Percentiles rank a stretch among this genome's conserved stretches.
phyloP scores from a whole-genome alignment of 2,888 invertebrate species.

The Eupithecia subumbrata region DNA sequence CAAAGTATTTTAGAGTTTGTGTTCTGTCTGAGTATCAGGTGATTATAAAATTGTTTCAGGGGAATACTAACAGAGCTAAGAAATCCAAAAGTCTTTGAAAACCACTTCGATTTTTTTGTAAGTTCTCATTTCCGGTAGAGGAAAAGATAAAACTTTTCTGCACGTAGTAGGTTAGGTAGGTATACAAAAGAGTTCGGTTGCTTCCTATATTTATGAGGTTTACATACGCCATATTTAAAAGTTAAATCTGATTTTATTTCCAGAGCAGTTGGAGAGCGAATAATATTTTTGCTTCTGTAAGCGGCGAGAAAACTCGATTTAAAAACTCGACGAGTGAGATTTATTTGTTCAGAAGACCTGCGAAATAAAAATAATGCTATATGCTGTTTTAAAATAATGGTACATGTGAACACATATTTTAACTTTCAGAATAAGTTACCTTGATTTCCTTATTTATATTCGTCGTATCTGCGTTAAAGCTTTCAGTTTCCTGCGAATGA shows the following conservation, averaged over 20 bases:
- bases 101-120: not conserved
- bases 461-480: not conserved
- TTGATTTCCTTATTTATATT: not conserved
- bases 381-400: constrained; percentile 4
- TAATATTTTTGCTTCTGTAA: constrained; percentile 42
- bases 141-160: constrained; percentile 2
- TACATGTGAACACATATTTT: not conserved
- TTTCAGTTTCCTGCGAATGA: not conserved
- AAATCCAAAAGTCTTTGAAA: not conserved
- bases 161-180: too few species aligned
- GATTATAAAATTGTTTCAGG: too few species aligned
- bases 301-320: constrained; percentile 43
- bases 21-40: too few species aligned
- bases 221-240: constrained; percentile 15
- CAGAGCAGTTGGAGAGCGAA: constrained; percentile 30
- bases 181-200: constrained; percentile 3
- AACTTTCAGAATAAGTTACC: not conserved
- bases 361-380: constrained; percentile 16
- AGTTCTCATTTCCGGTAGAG: not conserved
- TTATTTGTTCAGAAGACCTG: constrained; percentile 28
- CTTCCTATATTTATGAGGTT: constrained; percentile 16
- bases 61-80: not conserved
- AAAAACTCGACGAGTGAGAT: constrained; percentile 42
- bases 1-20: too few species aligned
- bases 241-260: constrained; percentile 28